Percentiles rank a stretch among this genome's conserved stretches.
Conservation (phyloP, 2,797 vertebrate species). For the Notamacropus eugenii region DNA sequence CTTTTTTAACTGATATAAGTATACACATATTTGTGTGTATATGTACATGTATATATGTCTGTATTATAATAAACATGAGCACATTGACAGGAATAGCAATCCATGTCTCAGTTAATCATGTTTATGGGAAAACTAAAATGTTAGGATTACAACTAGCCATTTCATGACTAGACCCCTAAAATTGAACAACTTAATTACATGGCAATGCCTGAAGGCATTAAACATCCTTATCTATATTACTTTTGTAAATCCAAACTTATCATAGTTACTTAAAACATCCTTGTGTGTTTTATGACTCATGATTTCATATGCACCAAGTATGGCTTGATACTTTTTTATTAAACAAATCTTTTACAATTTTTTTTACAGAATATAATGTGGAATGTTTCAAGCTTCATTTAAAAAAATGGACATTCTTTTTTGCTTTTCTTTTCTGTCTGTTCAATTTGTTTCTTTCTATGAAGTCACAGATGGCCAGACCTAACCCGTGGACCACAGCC, state of each 20-base stretch:
- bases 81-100: background rate
- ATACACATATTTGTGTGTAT: background rate
- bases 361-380: background rate
- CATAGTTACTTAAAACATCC: background rate
- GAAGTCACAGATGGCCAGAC: constrained; percentile 20
- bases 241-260: background rate
- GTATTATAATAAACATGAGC: background rate
- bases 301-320: background rate
- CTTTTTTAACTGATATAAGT: background rate
- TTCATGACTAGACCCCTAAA: background rate
- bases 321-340: background rate
- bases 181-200: background rate
- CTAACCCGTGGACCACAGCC: constrained; percentile 4
- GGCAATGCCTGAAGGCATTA: background rate
- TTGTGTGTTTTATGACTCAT: background rate
- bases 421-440: constrained; percentile 9
- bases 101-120: background rate
- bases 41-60: background rate
- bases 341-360: background rate
- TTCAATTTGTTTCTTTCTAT: constrained; percentile 30
- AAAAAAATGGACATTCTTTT: background rate
- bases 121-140: background rate
- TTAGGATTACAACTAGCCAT: background rate
- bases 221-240: background rate
- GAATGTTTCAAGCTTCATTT: background rate